Evolutionary conservation across 2,888 invertebrate genomes (phyloP), one percentile per base, ranked within the genome.

Genomic region (Beris morrisii): DNA sequence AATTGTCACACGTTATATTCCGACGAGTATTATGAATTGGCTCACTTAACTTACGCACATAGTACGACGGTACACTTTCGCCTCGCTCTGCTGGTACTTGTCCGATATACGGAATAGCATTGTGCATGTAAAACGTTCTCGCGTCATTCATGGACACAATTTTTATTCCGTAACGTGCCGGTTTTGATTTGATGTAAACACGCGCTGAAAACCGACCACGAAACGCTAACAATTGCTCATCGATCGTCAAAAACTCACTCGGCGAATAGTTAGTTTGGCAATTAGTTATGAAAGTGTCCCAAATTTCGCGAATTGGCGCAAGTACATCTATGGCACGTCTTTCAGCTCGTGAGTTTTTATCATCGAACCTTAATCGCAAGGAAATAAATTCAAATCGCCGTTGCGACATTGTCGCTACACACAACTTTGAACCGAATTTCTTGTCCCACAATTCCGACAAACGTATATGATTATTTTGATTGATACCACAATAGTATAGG

Each of bases 261-360:
- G 28, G 28, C 5, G 5, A 9, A 28, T 53, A 53, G 30, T 53
- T 53, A 28, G 22, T 9, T 53, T 28, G 50, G 50, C 50, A 50
- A 13, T 50, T 50, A 7, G 13, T n/a, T 15, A n/a, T 28, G n/a
- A 53, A 53, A 53, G n/a, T 53, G 28, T 53, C 53, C 28, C 53
- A 53, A 53, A 53, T 53, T 53, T 53, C 53, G 30, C 53, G 53
- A 53, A 53, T 53, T 53, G 28, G 53, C n/a, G 53, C 28, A 7
- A 53, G 53, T 9, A 53, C n/a, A 53, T 53, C 53, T 28, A 9
- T 30, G n/a, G 28, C 28, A n/a, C 53, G 28, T 28, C 53, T 53
- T 53, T 15, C 53, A 53, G 28, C 30, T n/a, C 15, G 30, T 53
- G 30, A 28, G n/a, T 28, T 53, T 28, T 50, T 50, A 50, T 28